Conservation (phyloP, 2,113 vertebrate species). For the Brienomyrus brachyistius region DNA sequence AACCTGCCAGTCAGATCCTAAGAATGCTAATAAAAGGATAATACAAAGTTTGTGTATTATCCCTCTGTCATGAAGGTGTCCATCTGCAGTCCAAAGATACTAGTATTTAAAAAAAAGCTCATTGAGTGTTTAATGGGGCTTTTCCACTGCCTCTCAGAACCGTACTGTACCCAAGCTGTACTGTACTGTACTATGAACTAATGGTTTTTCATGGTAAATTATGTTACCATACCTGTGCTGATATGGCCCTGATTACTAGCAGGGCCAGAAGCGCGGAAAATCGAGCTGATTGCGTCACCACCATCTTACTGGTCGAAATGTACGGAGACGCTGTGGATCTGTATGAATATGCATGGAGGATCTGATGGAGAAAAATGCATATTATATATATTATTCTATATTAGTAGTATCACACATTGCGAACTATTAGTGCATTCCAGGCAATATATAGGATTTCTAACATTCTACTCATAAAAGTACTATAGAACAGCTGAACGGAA, state of each 20-base stretch:
- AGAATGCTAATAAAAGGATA: too few relatives aligned
- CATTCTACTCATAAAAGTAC: not conserved
- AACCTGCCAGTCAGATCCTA: too few relatives aligned
- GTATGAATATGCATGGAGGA: not conserved
- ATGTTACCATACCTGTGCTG: not conserved
- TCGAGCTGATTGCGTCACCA: not conserved
- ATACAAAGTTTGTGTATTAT: too few relatives aligned
- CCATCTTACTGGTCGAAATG: not conserved
- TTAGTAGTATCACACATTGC: not conserved
- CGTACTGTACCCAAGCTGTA: not conserved
- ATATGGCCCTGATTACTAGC: not conserved
- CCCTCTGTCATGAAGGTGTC: too few relatives aligned
- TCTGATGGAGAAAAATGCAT: not conserved
- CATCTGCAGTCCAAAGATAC: too few relatives aligned
- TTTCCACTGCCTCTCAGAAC: too few relatives aligned
- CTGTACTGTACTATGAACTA: not conserved
- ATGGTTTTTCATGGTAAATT: not conserved
- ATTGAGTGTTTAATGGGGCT: too few relatives aligned
- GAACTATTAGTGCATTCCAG: not conserved
- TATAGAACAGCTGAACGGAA: not conserved
- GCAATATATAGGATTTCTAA: not conserved
- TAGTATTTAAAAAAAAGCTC: too few relatives aligned
- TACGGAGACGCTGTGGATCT: not conserved
- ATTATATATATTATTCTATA: not conserved
- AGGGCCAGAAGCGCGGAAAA: not conserved